Conservation (phyloP, 2,797 vertebrate genomes). For the Cottoperca gobio region DNA sequence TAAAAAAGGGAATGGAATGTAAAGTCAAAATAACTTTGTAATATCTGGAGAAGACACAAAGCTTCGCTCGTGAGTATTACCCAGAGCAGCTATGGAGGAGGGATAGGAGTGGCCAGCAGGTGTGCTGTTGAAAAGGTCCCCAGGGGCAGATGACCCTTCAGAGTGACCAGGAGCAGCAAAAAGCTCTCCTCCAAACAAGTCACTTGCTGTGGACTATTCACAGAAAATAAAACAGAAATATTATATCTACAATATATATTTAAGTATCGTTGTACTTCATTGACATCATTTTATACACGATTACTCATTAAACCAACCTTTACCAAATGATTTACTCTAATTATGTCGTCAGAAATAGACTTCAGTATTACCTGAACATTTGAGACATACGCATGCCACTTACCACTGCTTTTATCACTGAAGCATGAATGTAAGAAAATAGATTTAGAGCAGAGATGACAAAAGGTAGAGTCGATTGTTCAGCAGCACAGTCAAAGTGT, state of each 20-base stretch:
- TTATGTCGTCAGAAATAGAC: slow-evolving; percentile 6
- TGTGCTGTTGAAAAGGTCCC: slow-evolving; percentile 85
- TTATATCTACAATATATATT: neutral
- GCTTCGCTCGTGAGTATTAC: slow-evolving; percentile 74
- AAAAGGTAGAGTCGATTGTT: slow-evolving; percentile 42
- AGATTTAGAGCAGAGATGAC: slow-evolving; percentile 59
- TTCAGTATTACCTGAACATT: neutral
- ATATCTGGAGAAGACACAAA: neutral
- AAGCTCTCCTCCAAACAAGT: slow-evolving; percentile 88
- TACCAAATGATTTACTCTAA: neutral
- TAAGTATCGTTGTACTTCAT: neutral
- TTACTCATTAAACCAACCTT: neutral
- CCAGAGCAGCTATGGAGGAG: slow-evolving; percentile 80
- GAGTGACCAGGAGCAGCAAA: slow-evolving; percentile 81
- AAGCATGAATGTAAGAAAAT: slow-evolving; percentile 86
- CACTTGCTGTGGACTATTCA: slow-evolving; percentile 82
- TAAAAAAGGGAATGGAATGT: neutral
- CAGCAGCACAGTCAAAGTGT: slow-evolving; percentile 47
- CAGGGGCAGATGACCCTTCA: slow-evolving; percentile 67
- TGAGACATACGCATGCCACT: slow-evolving; percentile 63
- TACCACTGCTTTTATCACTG: slow-evolving; percentile 78
- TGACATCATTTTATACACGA: neutral
- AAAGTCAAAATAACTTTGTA: neutral
- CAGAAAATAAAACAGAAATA: slow-evolving; percentile 5
- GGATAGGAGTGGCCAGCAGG: slow-evolving; percentile 55